A percentile compares a stretch with the other conserved stretches of the same genome.
Conservation (phyloP, 2,888 invertebrate species). For the Dasysyrphus albostriatus region DNA sequence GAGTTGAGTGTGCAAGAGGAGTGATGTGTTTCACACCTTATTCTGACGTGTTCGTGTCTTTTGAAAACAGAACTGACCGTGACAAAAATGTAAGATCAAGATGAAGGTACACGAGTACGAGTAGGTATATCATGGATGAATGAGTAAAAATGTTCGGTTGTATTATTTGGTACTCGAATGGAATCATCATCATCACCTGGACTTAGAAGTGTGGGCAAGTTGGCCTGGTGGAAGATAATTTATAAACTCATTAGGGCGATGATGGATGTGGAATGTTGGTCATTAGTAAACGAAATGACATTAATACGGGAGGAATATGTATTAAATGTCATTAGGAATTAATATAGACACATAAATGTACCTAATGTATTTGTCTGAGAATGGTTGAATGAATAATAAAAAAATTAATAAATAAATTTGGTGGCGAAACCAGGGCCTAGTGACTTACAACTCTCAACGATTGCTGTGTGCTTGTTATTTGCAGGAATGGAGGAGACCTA, state of each 20-base stretch:
- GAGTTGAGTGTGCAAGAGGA: slow-evolving; percentile 25
- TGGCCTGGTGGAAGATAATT: slow-evolving; percentile 32
- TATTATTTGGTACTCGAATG: slow-evolving; percentile 18
- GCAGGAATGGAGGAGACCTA: too few species aligned
- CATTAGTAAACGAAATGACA: slow-evolving; percentile 22
- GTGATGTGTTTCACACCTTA: slow-evolving; percentile 64
- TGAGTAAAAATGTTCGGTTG: background rate
- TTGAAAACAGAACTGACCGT: slow-evolving; percentile 46
- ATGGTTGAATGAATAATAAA: too few species aligned
- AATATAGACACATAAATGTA: background rate
- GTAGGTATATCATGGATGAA: slow-evolving; percentile 12
- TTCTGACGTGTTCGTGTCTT: slow-evolving; percentile 38
- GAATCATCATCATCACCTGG: slow-evolving; percentile 38
- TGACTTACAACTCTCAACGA: too few species aligned
- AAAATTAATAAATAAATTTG: too few species aligned
- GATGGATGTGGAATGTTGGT: slow-evolving; percentile 60
- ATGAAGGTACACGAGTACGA: slow-evolving; percentile 32
- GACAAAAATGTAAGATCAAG: slow-evolving; percentile 58
- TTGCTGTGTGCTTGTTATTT: too few species aligned
- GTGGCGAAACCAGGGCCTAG: too few species aligned
- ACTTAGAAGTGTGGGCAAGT: slow-evolving; percentile 30
- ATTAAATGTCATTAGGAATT: slow-evolving; percentile 21
- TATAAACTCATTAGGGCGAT: slow-evolving; percentile 63
- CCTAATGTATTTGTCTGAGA: too few species aligned
- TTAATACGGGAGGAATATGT: slow-evolving; percentile 1